These are phyloP conservation scores for Nycticryphes semicollaris DNA, from an alignment of 2,113 vertebrate species.

Conservation along the genomic window DNA sequence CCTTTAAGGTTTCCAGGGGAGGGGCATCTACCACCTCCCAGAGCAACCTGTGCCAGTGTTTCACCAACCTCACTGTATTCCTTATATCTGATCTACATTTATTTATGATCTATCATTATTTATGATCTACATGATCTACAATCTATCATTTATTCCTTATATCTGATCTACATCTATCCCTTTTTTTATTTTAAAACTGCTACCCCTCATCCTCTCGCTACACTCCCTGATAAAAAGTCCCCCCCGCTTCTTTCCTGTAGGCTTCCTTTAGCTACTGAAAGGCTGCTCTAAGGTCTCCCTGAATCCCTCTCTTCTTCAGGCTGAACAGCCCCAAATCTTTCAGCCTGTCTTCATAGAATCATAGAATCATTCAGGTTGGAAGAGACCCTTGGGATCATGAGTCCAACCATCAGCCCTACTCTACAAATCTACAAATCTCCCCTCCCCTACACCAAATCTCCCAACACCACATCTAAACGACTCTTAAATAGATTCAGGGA, in stretches of 20 bases:
- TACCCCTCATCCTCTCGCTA: neutral
- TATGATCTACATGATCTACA: no score
- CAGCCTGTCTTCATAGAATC: neutral
- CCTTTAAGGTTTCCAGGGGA: no score
- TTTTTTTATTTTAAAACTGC: neutral
- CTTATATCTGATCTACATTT: neutral
- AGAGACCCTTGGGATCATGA: no score
- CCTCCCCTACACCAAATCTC: no score
- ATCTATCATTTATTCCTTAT: no score
- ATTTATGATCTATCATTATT: no score
- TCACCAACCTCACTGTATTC: neutral
- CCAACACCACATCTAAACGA: no score
- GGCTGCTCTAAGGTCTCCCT: neutral
- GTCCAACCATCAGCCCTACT: no score
- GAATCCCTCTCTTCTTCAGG: neutral
- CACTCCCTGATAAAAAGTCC: neutral
- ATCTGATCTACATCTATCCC: neutral
- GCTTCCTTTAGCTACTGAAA: neutral
- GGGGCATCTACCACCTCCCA: no score
- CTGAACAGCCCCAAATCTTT: neutral
- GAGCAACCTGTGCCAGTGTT: neutral
- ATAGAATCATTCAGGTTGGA: no score
- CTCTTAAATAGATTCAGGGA: no score
- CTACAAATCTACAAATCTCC: no score
- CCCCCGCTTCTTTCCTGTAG: neutral